A percentile compares a stretch with the other conserved stretches of the same genome.
Conservation (phyloP, 2,113 vertebrate species). For the Glaucomys volans region DNA sequence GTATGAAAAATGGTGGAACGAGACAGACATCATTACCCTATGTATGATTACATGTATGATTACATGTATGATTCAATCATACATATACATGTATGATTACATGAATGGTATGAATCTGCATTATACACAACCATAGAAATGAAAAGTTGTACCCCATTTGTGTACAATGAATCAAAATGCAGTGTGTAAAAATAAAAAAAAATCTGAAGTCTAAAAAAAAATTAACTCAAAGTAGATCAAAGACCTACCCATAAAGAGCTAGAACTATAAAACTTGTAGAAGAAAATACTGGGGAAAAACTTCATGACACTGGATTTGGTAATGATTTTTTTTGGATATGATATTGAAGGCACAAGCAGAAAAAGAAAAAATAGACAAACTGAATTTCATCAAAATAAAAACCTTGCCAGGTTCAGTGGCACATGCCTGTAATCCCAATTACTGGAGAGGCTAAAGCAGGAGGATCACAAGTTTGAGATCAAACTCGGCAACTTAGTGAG, state of each 20-base stretch:
- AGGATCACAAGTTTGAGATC: not conserved
- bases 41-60: too few species aligned
- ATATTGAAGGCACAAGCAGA: not conserved
- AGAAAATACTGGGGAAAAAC: not conserved
- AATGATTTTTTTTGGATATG: not conserved
- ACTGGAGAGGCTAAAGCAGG: not conserved
- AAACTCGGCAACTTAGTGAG: not conserved
- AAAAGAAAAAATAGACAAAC: not conserved
- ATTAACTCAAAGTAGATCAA: not conserved
- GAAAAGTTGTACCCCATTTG: too few species aligned
- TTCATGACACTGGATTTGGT: not conserved
- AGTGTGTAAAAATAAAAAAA: too few species aligned
- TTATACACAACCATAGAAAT: too few species aligned
- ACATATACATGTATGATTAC: too few species aligned
- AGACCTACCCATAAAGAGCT: not conserved
- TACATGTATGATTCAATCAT: too few species aligned
- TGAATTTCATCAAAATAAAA: conserved; percentile 1
- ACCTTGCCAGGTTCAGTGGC: not conserved
- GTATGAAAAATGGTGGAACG: too few species aligned
- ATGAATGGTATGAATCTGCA: too few species aligned
- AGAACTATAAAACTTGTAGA: not conserved
- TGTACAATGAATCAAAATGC: too few species aligned
- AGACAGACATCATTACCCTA: too few species aligned
- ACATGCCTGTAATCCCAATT: not conserved
- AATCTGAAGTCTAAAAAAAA: too few species aligned